These are phyloP conservation scores for Anastrepha ludens DNA, from an alignment of 1,140 invertebrate genomes.

Conservation along the genomic window DNA sequence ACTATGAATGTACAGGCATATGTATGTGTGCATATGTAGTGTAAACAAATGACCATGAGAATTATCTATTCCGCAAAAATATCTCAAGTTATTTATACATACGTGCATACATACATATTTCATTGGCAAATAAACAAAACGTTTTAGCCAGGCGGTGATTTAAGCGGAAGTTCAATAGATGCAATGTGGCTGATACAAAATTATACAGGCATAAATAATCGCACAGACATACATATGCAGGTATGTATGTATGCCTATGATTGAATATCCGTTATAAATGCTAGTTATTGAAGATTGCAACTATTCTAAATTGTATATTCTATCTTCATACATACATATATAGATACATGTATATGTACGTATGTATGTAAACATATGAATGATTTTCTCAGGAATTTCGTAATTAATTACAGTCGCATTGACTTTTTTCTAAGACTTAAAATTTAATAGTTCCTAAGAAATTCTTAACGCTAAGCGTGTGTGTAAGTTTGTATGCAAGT, in stretches of 20 bases:
- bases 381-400: too few species aligned
- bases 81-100: neutral
- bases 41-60: constrained; percentile 6
- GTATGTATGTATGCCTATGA: neutral
- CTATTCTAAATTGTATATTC: too few species aligned
- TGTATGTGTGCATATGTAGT: neutral
- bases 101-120: neutral
- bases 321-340: too few species aligned
- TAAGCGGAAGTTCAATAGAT: constrained; percentile 2
- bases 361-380: too few species aligned
- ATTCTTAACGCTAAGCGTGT: too few species aligned
- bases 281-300: too few species aligned
- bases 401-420: too few species aligned
- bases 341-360: too few species aligned
- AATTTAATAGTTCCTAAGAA: too few species aligned
- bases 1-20: neutral
- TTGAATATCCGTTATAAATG: too few species aligned
- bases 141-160: neutral
- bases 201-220: neutral
- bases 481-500: too few species aligned
- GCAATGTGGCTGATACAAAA: neutral
- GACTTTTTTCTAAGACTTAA: too few species aligned
- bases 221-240: neutral
- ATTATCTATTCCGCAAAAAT: constrained; percentile 22
- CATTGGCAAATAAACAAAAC: neutral